These are phyloP conservation scores for Daubentonia madagascariensis DNA, from an alignment of 2,113 vertebrate species.

Conservation along the genomic window DNA sequence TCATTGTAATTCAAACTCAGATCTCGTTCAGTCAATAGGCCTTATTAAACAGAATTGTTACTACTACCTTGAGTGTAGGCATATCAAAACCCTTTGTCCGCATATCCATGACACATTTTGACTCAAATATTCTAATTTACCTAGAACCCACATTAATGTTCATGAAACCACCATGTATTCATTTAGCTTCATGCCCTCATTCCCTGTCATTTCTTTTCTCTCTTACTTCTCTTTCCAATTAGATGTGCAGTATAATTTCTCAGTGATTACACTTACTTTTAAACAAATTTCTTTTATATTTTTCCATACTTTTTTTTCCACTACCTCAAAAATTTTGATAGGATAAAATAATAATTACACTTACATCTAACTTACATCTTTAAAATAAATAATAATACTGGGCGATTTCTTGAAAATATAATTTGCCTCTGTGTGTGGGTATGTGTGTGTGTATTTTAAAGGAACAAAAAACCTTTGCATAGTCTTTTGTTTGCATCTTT, in stretches of 20 bases:
- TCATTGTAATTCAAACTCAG: neutral
- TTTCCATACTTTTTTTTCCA: neutral
- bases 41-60: neutral
- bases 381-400: neutral
- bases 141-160: neutral
- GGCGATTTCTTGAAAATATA: neutral
- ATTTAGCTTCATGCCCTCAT: neutral
- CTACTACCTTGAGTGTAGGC: neutral
- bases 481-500: neutral
- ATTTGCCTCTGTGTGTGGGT: neutral
- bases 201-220: neutral
- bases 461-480: neutral
- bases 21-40: neutral
- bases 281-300: neutral
- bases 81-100: neutral
- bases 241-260: neutral
- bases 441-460: neutral
- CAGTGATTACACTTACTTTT: neutral
- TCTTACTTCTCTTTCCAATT: neutral
- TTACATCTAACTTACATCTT: neutral
- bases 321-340: neutral
- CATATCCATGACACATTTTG: neutral
- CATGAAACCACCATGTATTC: neutral
- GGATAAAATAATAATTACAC: neutral
- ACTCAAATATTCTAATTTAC: neutral